Percentiles rank a stretch among this genome's conserved stretches.
Evolutionary conservation across 2,113 vertebrate genomes (phyloP).

Genomic region (Rutilus rutilus): DNA sequence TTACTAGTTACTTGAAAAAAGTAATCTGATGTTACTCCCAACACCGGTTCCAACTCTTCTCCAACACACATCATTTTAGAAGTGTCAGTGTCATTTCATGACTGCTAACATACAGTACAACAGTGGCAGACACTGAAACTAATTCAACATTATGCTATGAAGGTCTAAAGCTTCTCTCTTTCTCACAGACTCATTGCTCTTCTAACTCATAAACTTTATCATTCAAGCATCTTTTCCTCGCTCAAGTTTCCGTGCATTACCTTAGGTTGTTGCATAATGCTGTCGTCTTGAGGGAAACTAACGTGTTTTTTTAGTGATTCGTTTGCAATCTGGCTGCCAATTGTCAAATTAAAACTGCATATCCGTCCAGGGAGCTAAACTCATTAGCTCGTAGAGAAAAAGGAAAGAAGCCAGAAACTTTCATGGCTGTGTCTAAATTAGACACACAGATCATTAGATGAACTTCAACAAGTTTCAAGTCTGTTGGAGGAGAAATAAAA

Average conservation of each 20-base stretch:
- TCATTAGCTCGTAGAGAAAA: constrained; percentile 61
- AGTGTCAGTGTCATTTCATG: background rate
- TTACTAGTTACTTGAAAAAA: too few species aligned
- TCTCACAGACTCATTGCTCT: constrained; percentile 55
- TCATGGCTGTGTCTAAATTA: constrained; percentile 55
- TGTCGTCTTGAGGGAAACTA: constrained; percentile 44
- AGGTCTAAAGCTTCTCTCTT: constrained; percentile 42
- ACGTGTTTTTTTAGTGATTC: constrained; percentile 36
- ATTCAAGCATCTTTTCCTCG: constrained; percentile 10
- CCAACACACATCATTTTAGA: background rate
- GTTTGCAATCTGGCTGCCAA: constrained; percentile 53
- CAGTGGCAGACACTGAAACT: constrained; percentile 2
- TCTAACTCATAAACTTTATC: background rate
- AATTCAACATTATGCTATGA: constrained; percentile 71
- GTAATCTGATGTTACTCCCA: too few species aligned
- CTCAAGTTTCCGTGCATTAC: background rate
- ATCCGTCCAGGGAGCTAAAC: constrained; percentile 57
- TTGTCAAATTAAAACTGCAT: constrained; percentile 67
- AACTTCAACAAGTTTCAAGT: constrained; percentile 10
- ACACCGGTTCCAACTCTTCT: too few species aligned
- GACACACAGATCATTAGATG: constrained; percentile 4
- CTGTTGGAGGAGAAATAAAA: background rate
- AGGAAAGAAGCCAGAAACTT: constrained; percentile 43
- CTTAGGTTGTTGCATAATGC: constrained; percentile 43
- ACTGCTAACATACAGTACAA: background rate